Conservation (phyloP, 1,140 invertebrate genomes). For the Nasonia longicornis region DNA sequence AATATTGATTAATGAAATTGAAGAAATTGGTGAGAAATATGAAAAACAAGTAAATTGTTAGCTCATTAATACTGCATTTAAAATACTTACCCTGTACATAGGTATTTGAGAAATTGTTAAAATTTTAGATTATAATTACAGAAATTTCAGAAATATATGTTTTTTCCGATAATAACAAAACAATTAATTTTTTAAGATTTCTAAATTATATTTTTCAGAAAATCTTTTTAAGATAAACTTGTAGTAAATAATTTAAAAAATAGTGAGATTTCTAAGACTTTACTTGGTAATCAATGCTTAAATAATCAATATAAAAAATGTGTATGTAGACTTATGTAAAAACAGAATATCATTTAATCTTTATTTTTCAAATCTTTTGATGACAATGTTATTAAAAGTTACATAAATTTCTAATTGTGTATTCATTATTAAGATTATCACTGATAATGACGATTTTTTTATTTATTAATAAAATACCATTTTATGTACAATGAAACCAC, state of each 20-base stretch:
- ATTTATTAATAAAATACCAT: neutral
- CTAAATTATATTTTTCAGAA: neutral
- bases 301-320: neutral
- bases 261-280: neutral
- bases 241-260: neutral
- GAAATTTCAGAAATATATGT: neutral
- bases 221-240: neutral
- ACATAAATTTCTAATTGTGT: neutral
- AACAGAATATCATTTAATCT: no score
- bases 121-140: no score
- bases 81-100: constrained; percentile 3
- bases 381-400: neutral
- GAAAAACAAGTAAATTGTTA: neutral
- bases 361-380: neutral
- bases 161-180: neutral
- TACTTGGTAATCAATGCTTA: neutral
- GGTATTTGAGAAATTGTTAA: neutral
- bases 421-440: neutral
- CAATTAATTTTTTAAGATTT: neutral
- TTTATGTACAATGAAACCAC: neutral
- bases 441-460: neutral
- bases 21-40: neutral
- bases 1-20: neutral
- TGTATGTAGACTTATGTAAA: no score
- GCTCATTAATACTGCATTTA: neutral